Evolutionary conservation across 2,113 vertebrate genomes (phyloP).

Genomic region (Cyprinodon tularosa): DNA sequence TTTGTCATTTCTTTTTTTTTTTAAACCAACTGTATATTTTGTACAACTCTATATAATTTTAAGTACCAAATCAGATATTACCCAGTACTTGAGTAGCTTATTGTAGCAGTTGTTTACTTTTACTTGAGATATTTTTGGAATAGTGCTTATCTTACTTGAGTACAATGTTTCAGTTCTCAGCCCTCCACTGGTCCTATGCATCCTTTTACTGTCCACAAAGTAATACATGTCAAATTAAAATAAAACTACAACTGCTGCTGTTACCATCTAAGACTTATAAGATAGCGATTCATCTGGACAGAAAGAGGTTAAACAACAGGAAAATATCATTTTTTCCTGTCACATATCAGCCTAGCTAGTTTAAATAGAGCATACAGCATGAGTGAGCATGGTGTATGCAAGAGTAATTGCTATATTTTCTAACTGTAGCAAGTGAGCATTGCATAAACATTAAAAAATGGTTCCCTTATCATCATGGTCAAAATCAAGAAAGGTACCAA

Average conservation of each 20-base stretch:
- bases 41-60: no score
- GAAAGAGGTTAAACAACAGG: neutral
- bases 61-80: no score
- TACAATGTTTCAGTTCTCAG: no score
- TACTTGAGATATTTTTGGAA: no score
- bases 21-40: no score
- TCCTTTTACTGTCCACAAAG: neutral
- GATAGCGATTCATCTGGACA: neutral
- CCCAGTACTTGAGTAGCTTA: no score
- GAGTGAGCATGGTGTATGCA: neutral
- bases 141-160: no score
- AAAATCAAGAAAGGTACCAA: neutral
- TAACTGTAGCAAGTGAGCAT: neutral
- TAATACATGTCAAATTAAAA: neutral
- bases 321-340: neutral
- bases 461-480: neutral
- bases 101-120: no score
- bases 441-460: neutral
- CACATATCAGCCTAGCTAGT: neutral
- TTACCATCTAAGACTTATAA: neutral
- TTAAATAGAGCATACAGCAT: neutral
- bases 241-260: neutral
- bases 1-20: no score
- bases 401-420: neutral
- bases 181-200: neutral